phyloP scores from a whole-genome alignment of 92 coral and sea anemone genomes.

The Siderastrea siderea region DNA sequence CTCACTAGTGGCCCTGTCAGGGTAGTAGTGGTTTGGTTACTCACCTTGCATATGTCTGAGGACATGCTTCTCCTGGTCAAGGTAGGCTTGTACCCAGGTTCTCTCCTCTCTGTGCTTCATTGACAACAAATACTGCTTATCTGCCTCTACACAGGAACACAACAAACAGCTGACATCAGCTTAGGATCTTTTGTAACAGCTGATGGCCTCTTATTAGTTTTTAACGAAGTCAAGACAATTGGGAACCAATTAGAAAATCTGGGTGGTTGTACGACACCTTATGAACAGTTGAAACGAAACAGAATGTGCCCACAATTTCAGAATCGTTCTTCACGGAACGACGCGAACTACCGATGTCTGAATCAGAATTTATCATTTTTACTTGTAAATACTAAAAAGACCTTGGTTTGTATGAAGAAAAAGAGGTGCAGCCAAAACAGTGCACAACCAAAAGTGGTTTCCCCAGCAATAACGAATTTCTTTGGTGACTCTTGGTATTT shows the following conservation, averaged over 20 bases:
- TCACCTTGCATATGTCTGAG: constrained; percentile 96
- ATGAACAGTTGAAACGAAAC: no score
- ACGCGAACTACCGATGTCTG: no score
- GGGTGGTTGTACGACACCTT: background rate
- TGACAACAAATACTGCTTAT: constrained; percentile 88
- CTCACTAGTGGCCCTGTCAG: background rate
- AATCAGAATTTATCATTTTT: no score
- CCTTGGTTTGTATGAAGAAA: background rate
- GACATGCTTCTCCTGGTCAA: constrained; percentile 94
- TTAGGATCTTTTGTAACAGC: background rate
- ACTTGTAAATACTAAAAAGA: no score
- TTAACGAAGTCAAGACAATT: background rate
- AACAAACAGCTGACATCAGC: background rate
- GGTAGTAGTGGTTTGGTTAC: background rate
- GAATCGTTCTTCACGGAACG: no score
- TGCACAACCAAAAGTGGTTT: no score
- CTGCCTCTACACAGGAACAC: constrained; percentile 75
- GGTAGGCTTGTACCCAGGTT: constrained; percentile 92
- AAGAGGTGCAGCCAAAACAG: background rate
- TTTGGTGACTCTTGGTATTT: background rate
- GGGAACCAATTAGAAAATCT: background rate
- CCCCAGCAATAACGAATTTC: no score
- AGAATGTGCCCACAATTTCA: no score
- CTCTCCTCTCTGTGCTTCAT: constrained; percentile 94
- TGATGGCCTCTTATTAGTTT: background rate